Base-by-base conservation (phyloP, 2,113 vertebrate species). In the Calyptommatus sinebrachiatus region DNA sequence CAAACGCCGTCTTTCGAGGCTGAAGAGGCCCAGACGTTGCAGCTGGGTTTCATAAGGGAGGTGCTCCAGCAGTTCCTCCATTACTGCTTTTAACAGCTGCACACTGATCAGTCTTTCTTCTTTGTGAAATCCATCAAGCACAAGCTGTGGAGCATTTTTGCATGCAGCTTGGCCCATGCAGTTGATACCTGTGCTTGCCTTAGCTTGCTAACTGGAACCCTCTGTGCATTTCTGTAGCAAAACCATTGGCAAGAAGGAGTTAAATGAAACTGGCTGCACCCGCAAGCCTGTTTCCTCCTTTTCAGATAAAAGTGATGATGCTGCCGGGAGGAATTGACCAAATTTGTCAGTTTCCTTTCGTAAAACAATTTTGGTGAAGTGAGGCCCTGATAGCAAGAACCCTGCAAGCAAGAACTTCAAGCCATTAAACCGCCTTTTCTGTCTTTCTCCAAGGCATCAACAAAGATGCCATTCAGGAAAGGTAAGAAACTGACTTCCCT, bases 401-500 rank as follows among this genome's bases (percentile, higher is more conserved):
- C 26, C 21, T 4, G 12, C n/a, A 29, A 24, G 45, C 28, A 14
- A 18, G 6, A 12, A 3, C 63, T 46, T 41, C 28, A 4, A 8
- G 28, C 21, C 2, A 0, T 21, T 4, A 1, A 31, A 7, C 8
- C 63, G 72, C 63, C 12, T 20, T 10, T 16, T 26, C 11, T 28
- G 9, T 48, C 5, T 12, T 16, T 35, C 11, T 29, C n/a, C 22
- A 35, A 29, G 28, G 4, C 41, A 76, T 22, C 41, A 1, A 22
- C 67, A 1, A 50, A 16, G 7, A 80, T 81, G 79, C 79, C 79
- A 22, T 75, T 81, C 79, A 65, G 72, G 26, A 81, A 81, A 81
- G 79, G 79, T 81, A 81, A 61, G 65, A 8, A n/a, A 24, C 28
- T 21, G 35, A n/a, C 7, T 46, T 8, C 8, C 16, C 8, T 48